These are phyloP conservation scores for Lepidonotus clava DNA, from an alignment of 2,888 invertebrate genomes.

Conservation along the genomic window DNA sequence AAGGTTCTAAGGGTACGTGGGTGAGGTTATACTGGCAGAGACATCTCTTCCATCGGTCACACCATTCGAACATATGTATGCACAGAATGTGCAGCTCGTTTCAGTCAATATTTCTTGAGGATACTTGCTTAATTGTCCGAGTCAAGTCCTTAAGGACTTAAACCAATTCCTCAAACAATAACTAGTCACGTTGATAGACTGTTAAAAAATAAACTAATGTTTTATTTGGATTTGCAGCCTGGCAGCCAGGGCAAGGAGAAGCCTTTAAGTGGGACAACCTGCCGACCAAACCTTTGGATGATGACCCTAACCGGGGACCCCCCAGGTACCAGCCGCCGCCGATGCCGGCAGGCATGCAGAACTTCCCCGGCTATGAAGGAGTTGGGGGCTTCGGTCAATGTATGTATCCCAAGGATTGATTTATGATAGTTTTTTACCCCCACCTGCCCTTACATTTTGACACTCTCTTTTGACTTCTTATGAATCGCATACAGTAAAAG, in stretches of 20 bases:
- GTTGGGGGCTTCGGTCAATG: neutral
- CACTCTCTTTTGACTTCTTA: no score
- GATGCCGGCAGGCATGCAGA: neutral
- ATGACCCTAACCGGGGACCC: constrained; percentile 33
- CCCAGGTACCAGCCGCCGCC: constrained; percentile 12
- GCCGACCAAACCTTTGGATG: neutral
- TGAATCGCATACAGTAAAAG: no score
- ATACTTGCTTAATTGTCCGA: neutral
- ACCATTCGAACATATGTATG: neutral
- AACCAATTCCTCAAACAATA: no score
- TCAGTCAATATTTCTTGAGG: neutral
- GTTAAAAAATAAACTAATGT: neutral
- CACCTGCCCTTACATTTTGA: no score
- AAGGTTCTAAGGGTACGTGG: no score
- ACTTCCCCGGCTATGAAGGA: neutral
- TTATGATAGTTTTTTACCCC: no score
- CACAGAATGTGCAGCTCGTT: neutral
- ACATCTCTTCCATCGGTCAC: no score
- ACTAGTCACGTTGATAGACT: no score
- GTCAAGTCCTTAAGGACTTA: no score
- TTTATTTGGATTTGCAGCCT: neutral
- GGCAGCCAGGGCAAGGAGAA: constrained; percentile 31
- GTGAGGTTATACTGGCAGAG: no score
- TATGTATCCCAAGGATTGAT: neutral
- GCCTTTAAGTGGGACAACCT: constrained; percentile 4